Evolutionary conservation across 2,797 vertebrate genomes (phyloP).

Genomic region (Spheniscus humboldti): DNA sequence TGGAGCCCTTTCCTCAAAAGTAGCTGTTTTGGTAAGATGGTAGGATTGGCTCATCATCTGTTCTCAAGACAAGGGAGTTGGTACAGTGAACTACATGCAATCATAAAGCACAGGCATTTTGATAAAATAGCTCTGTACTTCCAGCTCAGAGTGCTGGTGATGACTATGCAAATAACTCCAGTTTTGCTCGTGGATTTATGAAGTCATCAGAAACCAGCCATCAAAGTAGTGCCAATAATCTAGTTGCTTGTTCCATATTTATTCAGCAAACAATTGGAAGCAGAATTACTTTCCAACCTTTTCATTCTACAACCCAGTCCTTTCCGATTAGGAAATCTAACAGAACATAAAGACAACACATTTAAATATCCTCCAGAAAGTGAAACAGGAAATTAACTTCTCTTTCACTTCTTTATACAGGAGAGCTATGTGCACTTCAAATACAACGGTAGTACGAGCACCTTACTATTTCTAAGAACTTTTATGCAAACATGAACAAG

Average conservation of each 20-base stretch:
- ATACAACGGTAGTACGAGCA: background rate
- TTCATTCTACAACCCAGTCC: constrained; percentile 13
- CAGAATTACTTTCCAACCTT: constrained; percentile 49
- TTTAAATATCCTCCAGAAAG: constrained; percentile 54
- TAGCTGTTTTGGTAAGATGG: background rate
- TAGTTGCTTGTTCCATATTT: constrained; percentile 45
- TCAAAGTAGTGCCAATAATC: constrained; percentile 5
- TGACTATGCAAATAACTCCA: background rate
- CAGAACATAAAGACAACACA: constrained; percentile 35
- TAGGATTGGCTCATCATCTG: background rate
- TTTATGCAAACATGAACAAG: background rate
- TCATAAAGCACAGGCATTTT: background rate
- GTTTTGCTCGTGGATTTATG: constrained; percentile 19
- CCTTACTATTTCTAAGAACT: background rate
- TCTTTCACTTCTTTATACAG: constrained; percentile 11
- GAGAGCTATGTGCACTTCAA: constrained; percentile 19
- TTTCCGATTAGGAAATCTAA: constrained; percentile 60
- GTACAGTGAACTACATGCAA: background rate
- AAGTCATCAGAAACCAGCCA: background rate
- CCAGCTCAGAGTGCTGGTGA: background rate
- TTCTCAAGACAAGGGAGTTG: background rate
- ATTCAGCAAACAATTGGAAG: constrained; percentile 56
- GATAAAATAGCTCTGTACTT: background rate
- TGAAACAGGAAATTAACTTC: constrained; percentile 71
- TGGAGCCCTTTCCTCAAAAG: background rate